Base-by-base conservation (phyloP, 2,797 vertebrate genomes). In the Sandelia bainsii region DNA sequence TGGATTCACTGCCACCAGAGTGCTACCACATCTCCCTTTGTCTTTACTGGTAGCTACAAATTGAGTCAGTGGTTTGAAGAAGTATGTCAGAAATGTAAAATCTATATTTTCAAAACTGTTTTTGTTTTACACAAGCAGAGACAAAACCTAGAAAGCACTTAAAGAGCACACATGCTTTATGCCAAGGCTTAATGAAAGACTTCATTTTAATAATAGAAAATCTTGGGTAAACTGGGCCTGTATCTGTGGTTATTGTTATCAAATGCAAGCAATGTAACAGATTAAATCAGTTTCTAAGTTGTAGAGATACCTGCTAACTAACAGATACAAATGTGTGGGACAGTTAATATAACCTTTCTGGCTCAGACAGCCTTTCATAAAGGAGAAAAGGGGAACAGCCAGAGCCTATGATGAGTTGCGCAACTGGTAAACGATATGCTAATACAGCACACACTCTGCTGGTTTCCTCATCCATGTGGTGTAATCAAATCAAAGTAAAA, bases 381-480 rank as follows among this genome's bases (percentile, higher is more conserved):
- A n/a, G n/a, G n/a, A n/a, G n/a, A n/a, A 65, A 63, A 61, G 59
- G 69, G 52, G 42, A 75, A 20, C 42, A 75, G 68, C n/a, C 42
- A 34, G 54, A 34, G 72, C 69, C 53, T 42, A 61, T 48, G 79
- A 82, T 78, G 72, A 12, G 62, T 65, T 74, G 59, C 45, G 59
- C 77, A 79, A 86, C 86, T 71, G 84, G 66, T 83, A 81, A 84
- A 88, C 83, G 69, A 88, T 85, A 87, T 84, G 84, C 88, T 80
- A 88, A 88, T 81, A 82, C 79, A 60, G 74, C 81, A 62, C 81
- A 82, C 81, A 77, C 88, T 85, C 60, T 63, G 79, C 83, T 81
- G 85, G 57, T 62, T 82, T 74, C 80, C 68, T 62, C 58, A 63
- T 85, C 77, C 66, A 3, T 72, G 71, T 67, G 84, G 72, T 87